Base-by-base conservation (phyloP, 2,797 vertebrate genomes). In the Dipus sagitta region DNA sequence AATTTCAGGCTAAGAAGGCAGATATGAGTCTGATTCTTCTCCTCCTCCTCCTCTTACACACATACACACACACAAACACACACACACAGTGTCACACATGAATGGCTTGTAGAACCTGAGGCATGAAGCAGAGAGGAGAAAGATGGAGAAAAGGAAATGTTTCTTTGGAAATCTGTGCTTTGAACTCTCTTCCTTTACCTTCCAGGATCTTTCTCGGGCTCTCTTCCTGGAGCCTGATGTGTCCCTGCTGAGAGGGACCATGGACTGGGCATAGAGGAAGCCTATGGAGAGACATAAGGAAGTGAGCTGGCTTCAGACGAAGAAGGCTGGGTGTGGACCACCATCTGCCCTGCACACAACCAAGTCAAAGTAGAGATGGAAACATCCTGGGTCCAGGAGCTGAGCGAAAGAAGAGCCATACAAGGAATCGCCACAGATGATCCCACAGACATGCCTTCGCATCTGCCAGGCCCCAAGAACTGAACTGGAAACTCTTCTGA, bases 1-100 rank as follows among this genome's bases (percentile, higher is more conserved):
- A 94, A 85, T 70, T 85, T 93, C 77, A 95, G 65, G 65, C 82
- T 91, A 95, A 90, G 23, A 75, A 89, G 58, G 20, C 28, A 38
- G 32, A 71, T 70, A 38, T 34, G 86, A 88, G 64, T 78, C 30
- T 60, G 26, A 47, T 60, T 86, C 75, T 80, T 42, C 54, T 2
- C 58, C 86, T 26, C 11, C 28, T 78, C 52, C 38, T 21, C 38
- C 38, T 38, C 15, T 11, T 10, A 52, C 13, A 47, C 65, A 34
- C 42, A 62, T 34, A 54, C 3, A 4, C 72, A 32, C 18, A 64
- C 26, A 60, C 64, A n/a, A 23, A 42, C 26, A 68, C 32, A 47
- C 13, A 32, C 38, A n/a, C 32, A 38, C 47, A 75, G 26, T 65
- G 26, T 4, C 15, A 32, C 62, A 52, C 2, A 65, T 2, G 5